Conservation (phyloP, 1,140 invertebrate species). For the Phenacoccus solenopsis region DNA sequence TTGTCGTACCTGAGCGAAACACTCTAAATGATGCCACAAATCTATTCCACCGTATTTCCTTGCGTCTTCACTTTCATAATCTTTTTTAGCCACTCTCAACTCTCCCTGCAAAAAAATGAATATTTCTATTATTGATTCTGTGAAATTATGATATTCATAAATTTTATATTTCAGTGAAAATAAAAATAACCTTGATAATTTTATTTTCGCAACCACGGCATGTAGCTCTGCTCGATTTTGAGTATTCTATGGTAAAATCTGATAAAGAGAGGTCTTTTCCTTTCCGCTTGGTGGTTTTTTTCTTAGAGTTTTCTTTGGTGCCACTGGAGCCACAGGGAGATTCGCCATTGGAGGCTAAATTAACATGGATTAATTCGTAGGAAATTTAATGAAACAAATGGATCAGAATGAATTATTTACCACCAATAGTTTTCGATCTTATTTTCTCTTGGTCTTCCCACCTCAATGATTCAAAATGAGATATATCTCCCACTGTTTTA, state of each 20-base stretch:
- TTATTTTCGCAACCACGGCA: slow-evolving; percentile 78
- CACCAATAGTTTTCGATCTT: slow-evolving; percentile 51
- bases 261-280: slow-evolving; percentile 32
- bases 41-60: slow-evolving; percentile 65
- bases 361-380: too few species aligned
- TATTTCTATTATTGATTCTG: slow-evolving; percentile 7
- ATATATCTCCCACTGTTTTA: slow-evolving; percentile 60
- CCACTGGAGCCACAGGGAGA: too few species aligned
- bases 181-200: slow-evolving; percentile 54
- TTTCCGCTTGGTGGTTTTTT: slow-evolving; percentile 25
- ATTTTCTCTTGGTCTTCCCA: slow-evolving; percentile 80
- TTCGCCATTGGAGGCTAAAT: too few species aligned
- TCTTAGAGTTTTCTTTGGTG: neutral
- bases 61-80: slow-evolving; percentile 67
- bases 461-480: slow-evolving; percentile 66
- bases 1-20: slow-evolving; percentile 67
- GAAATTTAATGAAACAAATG: too few species aligned
- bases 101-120: slow-evolving; percentile 43
- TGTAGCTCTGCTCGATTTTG: slow-evolving; percentile 67
- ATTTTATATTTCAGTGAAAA: neutral
- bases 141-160: slow-evolving; percentile 11
- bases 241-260: slow-evolving; percentile 75
- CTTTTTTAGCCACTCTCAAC: slow-evolving; percentile 71
- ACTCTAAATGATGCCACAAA: slow-evolving; percentile 84
- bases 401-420: too few species aligned